Evolutionary conservation across 2,113 vertebrate species (phyloP).

Genomic region (Phodopus roborovskii): DNA sequence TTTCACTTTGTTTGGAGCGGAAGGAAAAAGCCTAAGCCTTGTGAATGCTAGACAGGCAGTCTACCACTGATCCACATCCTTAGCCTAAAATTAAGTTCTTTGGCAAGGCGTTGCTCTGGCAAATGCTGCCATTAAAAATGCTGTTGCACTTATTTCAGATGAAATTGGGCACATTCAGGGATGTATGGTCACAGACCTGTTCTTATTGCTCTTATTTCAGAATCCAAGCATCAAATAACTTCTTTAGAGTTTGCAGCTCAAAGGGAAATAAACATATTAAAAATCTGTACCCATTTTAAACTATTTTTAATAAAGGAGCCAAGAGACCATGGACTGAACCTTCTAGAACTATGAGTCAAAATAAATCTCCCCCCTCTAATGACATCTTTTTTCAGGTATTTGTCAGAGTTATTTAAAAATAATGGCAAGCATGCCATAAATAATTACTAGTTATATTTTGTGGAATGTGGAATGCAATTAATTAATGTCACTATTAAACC

Average conservation of each 20-base stretch:
- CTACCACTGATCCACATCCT: not conserved
- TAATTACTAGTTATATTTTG: not conserved
- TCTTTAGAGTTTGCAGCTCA: not conserved
- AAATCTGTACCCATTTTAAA: not conserved
- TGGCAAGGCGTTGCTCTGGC: not conserved
- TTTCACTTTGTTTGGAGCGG: not conserved
- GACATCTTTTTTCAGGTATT: not conserved
- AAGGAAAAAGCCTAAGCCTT: not conserved
- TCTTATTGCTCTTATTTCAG: slow-evolving; percentile 4
- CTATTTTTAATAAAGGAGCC: not conserved
- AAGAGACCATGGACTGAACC: not conserved
- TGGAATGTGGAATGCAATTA: not conserved
- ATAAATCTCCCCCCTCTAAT: not conserved
- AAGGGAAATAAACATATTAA: not conserved
- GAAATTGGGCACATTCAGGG: not conserved
- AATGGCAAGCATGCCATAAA: not conserved
- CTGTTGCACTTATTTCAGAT: not conserved
- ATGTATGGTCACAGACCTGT: not conserved
- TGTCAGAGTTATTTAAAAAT: not conserved
- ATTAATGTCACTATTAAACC: not conserved
- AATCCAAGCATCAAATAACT: not conserved
- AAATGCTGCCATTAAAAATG: not conserved
- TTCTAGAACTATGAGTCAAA: not conserved
- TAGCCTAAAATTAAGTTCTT: slow-evolving; percentile 2
- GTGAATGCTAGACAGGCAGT: not conserved